phyloP scores from a whole-genome alignment of 2,797 vertebrate species.

The Sebastiscus tertius region DNA sequence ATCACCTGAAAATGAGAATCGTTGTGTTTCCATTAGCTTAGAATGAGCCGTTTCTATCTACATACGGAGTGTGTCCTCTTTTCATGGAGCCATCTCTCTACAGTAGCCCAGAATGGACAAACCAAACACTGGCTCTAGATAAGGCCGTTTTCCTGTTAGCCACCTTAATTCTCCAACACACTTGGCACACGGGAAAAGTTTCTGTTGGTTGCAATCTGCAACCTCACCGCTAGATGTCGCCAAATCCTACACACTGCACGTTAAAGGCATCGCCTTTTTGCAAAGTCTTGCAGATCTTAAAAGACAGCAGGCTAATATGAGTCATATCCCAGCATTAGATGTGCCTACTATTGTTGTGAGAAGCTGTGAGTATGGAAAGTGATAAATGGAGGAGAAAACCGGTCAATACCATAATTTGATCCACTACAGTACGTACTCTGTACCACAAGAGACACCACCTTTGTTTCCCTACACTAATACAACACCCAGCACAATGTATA shows the following conservation, averaged over 20 bases:
- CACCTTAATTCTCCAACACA: no score
- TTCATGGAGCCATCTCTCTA: no score
- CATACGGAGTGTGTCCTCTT: no score
- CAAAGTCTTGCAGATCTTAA: not conserved
- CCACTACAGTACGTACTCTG: not conserved
- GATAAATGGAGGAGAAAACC: conserved; percentile 7
- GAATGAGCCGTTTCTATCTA: no score
- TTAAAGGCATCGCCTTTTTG: not conserved
- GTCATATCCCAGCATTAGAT: not conserved
- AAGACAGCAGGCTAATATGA: not conserved
- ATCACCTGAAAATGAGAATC: no score
- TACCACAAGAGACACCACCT: not conserved
- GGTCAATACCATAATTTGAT: conserved; percentile 18
- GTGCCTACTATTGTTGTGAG: not conserved
- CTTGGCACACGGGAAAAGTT: no score
- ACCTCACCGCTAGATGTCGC: no score
- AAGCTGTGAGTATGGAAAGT: not conserved
- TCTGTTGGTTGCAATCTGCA: accelerated
- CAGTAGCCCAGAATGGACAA: no score
- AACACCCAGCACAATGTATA: not conserved
- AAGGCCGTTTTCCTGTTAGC: accelerated
- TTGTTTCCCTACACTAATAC: conserved; percentile 16
- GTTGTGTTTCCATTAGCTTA: no score
- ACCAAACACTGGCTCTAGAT: no score
- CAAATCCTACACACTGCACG: no score